These are phyloP conservation scores for Chaetoderma sp. DNA, from an alignment of 2,888 invertebrate genomes.

Conservation along the genomic window DNA sequence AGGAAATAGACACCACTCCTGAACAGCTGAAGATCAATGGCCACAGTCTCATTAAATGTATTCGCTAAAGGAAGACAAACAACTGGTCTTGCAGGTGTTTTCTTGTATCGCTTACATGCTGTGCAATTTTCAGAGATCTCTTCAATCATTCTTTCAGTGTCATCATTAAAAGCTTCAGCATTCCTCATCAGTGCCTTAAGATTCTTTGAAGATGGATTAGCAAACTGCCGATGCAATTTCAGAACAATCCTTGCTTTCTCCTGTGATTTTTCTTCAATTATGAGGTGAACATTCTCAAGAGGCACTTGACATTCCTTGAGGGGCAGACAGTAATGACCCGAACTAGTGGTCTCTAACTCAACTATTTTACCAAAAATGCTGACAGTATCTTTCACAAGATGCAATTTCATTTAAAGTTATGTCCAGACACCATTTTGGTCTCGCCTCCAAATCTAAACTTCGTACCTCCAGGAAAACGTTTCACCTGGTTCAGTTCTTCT, in stretches of 20 bases:
- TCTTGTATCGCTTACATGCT: conserved; percentile 3
- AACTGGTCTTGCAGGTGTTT: conserved; percentile 12
- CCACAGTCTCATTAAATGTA: conserved; percentile 6
- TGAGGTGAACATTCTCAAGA: background rate
- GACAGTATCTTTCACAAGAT: conserved; percentile 35
- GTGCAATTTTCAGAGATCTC: no score
- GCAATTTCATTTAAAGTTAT: conserved; percentile 28
- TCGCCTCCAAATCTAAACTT: conserved; percentile 33
- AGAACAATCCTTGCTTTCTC: background rate
- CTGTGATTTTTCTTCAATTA: background rate
- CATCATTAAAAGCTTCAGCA: conserved; percentile 4
- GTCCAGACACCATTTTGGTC: conserved; percentile 26
- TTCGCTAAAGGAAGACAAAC: conserved; percentile 5
- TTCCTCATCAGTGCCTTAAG: conserved; percentile 10
- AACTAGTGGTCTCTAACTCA: conserved; percentile 25
- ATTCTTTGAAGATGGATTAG: background rate
- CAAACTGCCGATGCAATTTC: conserved; percentile 6
- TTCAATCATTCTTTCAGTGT: background rate
- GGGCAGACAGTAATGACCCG: conserved; percentile 35
- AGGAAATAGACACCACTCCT: no score
- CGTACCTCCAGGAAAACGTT: conserved; percentile 11
- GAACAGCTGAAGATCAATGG: conserved; percentile 19
- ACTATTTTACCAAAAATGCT: conserved; percentile 32
- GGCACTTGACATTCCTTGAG: conserved; percentile 11
- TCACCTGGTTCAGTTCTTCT: conserved; percentile 4